Base-by-base conservation (phyloP, 1,140 invertebrate genomes). In the Lepidotrigona ventralis region DNA sequence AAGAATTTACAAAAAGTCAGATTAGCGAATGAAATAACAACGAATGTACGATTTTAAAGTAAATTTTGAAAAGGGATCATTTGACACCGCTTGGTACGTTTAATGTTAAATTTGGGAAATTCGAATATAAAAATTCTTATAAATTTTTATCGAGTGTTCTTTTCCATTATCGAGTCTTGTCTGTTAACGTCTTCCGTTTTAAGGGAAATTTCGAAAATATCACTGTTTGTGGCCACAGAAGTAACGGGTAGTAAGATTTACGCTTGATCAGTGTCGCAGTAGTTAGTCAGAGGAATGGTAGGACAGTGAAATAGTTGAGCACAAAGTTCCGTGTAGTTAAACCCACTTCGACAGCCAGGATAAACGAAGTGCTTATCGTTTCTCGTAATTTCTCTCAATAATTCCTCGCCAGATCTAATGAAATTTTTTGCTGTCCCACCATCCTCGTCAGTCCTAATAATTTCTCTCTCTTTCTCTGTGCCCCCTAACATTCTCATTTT, bases 301-400 rank as follows among this genome's bases (percentile, higher is more conserved):
- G 26, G 60, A 11, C 56, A 60, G 26, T 54, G 53, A 60, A n/a
- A 60, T n/a, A 33, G 19, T 70, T 39, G 33, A 29, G 23, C 39
- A 77, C 46, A n/a, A 21, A 63, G 72, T 76, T 66, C 64, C 21
- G 19, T 58, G 33, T 11, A 21, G 72, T 29, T 60, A 58, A 82
- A 69, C 19, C 54, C 64, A 46, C 29, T 60, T 70, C 64, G 81
- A 82, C 81, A 53, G 81, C 1, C 54, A 51, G 74, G 81, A 78
- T 54, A 60, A 82, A 82, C 78, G 74, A 77, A 82, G 56, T 69
- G 74, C 54, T 82, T 82, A 82, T 82, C 74, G 54, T 70, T 58
- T 70, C 81, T 66, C 64, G 66, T 54, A 68, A 70, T 56, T 77
- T 26, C 53, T 66, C 71, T 74, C 71, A 68, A 82, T 60, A 82